Conservation (phyloP, 2,113 vertebrate species). For the Pygoscelis adeliae region DNA sequence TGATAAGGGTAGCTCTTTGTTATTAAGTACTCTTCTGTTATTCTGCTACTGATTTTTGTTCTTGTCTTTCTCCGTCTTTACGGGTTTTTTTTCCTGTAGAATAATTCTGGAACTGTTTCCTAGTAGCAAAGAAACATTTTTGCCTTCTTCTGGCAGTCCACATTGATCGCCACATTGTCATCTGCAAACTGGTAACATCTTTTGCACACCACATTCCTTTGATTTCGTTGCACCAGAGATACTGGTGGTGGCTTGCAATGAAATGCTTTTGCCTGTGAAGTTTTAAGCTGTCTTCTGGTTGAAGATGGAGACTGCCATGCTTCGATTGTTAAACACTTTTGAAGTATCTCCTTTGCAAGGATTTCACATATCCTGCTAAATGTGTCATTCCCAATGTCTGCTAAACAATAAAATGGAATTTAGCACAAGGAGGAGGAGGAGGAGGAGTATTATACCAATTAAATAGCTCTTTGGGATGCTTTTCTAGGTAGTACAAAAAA, state of each 20-base stretch:
- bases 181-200: background rate
- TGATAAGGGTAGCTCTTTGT: background rate
- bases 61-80: conserved; percentile 17
- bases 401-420: conserved; percentile 47
- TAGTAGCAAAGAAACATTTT: conserved; percentile 15
- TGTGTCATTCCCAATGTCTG: conserved; percentile 49
- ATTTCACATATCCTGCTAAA: conserved; percentile 38
- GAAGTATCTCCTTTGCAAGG: background rate
- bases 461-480: background rate
- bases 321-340: conserved; percentile 46
- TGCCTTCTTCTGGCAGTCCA: background rate
- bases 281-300: conserved; percentile 21
- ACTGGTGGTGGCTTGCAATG: background rate
- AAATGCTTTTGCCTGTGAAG: conserved; percentile 26
- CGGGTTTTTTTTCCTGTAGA: background rate
- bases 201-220: background rate
- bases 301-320: conserved; percentile 21
- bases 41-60: conserved; percentile 42
- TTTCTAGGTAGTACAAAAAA: background rate
- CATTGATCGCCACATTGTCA: background rate
- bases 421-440: background rate
- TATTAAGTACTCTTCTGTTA: conserved; percentile 26
- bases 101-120: conserved; percentile 25
- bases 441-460: background rate
- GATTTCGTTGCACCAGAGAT: background rate